A percentile compares a stretch with the other conserved stretches of the same genome.
Conservation (phyloP, 2,113 vertebrate genomes). For the Myxocyprinus asiaticus region DNA sequence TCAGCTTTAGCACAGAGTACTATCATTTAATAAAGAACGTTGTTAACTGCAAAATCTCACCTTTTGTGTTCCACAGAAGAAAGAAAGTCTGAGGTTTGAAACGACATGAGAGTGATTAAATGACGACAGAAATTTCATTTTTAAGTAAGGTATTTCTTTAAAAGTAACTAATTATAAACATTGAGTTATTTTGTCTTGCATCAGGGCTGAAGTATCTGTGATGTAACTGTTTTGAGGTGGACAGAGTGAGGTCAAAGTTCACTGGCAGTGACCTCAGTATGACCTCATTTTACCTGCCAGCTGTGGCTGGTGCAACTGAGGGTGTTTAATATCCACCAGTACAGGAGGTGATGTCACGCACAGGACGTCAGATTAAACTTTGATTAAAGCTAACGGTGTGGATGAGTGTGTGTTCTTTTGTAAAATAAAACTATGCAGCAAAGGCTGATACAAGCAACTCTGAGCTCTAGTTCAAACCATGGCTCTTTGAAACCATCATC, state of each 20-base stretch:
- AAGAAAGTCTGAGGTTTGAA: too few species aligned
- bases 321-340: slow-evolving; percentile 7
- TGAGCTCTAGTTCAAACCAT: too few species aligned
- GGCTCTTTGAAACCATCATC: background rate
- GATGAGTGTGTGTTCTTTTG: background rate
- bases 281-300: slow-evolving; percentile 4
- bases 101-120: too few species aligned
- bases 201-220: background rate
- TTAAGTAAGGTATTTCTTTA: too few species aligned
- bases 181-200: background rate
- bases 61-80: too few species aligned
- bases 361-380: background rate
- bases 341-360: background rate
- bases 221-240: background rate
- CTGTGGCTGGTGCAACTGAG: background rate
- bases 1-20: too few species aligned
- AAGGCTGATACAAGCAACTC: background rate
- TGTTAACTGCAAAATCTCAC: too few species aligned
- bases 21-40: too few species aligned
- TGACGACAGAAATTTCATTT: too few species aligned
- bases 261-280: background rate
- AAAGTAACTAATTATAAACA: too few species aligned
- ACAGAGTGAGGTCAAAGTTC: slow-evolving; percentile 13
- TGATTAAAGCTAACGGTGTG: slow-evolving; percentile 4
- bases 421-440: background rate